A percentile compares a stretch with the other conserved stretches of the same genome.
phyloP scores from a whole-genome alignment of 1,140 invertebrate genomes.

The Eubasilissa regina region DNA sequence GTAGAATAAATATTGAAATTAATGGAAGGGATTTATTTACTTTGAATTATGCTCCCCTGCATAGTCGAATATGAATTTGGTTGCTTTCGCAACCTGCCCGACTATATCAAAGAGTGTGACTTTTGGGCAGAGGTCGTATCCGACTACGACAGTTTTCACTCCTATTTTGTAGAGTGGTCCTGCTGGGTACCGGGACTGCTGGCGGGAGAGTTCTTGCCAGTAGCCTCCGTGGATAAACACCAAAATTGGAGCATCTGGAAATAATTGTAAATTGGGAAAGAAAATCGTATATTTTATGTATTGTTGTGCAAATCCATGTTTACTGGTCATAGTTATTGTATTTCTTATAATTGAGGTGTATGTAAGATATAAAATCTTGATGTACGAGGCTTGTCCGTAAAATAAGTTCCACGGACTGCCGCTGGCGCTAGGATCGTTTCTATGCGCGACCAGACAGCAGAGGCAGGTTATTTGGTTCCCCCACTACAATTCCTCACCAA shows the following conservation, averaged over 20 bases:
- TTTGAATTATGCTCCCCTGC: conserved; percentile 71
- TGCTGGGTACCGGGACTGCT: conserved; percentile 77
- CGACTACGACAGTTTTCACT: conserved; percentile 79
- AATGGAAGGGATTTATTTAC: conserved; percentile 59
- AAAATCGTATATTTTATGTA: no score
- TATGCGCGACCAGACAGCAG: no score
- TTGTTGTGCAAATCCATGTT: no score
- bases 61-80: conserved; percentile 75
- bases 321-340: no score
- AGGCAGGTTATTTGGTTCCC: no score
- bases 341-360: no score
- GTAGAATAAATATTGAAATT: neutral
- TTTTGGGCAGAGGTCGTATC: conserved; percentile 84
- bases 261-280: no score
- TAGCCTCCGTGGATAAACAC: conserved; percentile 89
- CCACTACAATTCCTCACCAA: no score
- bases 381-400: no score
- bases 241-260: conserved; percentile 80
- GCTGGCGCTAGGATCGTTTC: no score
- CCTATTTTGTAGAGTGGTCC: conserved; percentile 75
- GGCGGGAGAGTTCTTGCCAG: conserved; percentile 82
- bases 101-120: conserved; percentile 77
- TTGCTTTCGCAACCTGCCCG: conserved; percentile 75
- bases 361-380: no score
- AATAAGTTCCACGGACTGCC: no score